phyloP scores from a whole-genome alignment of 2,113 vertebrate genomes.

The Rhinogobius similis region DNA sequence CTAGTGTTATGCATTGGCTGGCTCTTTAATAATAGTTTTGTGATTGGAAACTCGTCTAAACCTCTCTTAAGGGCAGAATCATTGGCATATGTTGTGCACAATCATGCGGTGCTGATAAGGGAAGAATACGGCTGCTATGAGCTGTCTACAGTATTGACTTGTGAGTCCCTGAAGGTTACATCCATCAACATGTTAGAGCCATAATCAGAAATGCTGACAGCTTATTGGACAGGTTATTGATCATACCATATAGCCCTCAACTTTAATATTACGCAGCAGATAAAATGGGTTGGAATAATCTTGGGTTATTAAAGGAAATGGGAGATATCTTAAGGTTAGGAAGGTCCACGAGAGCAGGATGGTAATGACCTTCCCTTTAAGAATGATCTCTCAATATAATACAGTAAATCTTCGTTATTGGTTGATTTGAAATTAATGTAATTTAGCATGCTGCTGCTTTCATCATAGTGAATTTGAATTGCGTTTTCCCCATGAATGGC shows the following conservation, averaged over 20 bases:
- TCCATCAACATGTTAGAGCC: constrained; percentile 71
- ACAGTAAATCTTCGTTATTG: background rate
- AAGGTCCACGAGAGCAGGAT: constrained; percentile 20
- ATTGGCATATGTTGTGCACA: constrained; percentile 28
- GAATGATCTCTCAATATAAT: constrained; percentile 2
- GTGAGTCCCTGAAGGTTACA: constrained; percentile 65
- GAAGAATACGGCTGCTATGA: constrained; percentile 51
- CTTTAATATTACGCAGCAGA: constrained; percentile 69
- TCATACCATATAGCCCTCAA: constrained; percentile 56
- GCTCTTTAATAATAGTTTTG: background rate
- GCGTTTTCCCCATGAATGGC: constrained; percentile 55
- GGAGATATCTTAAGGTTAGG: constrained; percentile 30
- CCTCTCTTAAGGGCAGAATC: constrained; percentile 18
- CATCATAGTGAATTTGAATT: background rate
- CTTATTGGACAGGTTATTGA: constrained; percentile 77
- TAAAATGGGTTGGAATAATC: constrained; percentile 59
- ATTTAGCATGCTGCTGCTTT: background rate
- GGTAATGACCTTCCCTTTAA: constrained; percentile 15
- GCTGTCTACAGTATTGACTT: constrained; percentile 62
- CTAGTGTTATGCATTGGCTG: background rate
- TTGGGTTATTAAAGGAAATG: constrained; percentile 41
- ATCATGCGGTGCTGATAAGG: constrained; percentile 54
- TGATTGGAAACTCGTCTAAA: constrained; percentile 9
- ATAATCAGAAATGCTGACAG: constrained; percentile 77
- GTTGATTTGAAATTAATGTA: constrained; percentile 10